Evolutionary conservation across 2,888 invertebrate genomes (phyloP), one percentile per base, ranked within the genome.

Genomic region (Oscheius sp.): DNA sequence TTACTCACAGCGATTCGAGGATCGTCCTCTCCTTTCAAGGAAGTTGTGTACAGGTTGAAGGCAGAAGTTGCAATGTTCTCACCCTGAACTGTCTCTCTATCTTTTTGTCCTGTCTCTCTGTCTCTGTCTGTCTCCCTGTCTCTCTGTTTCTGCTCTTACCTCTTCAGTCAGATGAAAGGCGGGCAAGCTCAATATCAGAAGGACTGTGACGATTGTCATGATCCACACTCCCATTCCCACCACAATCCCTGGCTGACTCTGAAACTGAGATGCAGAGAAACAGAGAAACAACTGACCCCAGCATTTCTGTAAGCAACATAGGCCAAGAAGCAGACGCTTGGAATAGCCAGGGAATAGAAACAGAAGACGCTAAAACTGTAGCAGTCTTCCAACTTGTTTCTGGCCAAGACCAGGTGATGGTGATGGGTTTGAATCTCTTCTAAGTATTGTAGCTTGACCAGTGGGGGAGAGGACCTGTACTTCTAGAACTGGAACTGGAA

Each of bases 301-400:
- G 53, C 51, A 33, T 66, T 66, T 66, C 66, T 66, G 32, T 66
- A 66, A 53, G 66, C 51, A 10, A 66, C 53, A 21, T 66, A 66
- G n/a, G 66, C 32, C 21, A 66, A n/a, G 13, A 66, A 53, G 13
- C 66, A 66, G 13, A 32, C 29, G 11, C 51, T 50, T 10, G 66
- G 66, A 53, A 66, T 66, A n/a, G 66, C 32, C 13, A 66, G 32
- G 33, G 29, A 50, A 50, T 66, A 66, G 53, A 51, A 66, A 37
- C 50, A 51, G 35, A 66, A 66, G 10, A 66, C 53, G 9, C 21
- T 66, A 13, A 66, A 53, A 11, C 50, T 33, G 29, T 66, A 66
- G 32, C 66, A 66, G 33, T 53, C 53, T 37, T 66, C 66, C 35
- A 66, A 32, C 11, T 53, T 51, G 3, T 32, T 66, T 33, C 21